A percentile compares a stretch with the other conserved stretches of the same genome.
Evolutionary conservation across 1,140 invertebrate genomes (phyloP).

Genomic region (Drosophila insularis): DNA sequence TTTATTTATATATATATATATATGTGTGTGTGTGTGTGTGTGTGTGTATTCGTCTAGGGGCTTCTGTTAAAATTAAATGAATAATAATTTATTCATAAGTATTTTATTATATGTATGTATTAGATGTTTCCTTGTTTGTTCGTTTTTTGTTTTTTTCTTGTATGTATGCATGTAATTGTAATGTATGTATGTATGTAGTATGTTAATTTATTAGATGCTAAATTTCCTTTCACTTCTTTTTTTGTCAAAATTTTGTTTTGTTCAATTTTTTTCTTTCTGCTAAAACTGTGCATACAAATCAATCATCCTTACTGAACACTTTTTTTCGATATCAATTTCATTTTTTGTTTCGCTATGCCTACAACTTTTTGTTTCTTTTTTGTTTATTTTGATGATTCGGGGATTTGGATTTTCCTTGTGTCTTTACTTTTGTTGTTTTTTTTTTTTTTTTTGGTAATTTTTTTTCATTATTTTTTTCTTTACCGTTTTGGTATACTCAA

Average conservation of each 20-base stretch:
- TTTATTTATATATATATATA: conserved; percentile 27
- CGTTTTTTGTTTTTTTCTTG: conserved; percentile 2
- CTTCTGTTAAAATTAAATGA: conserved; percentile 52
- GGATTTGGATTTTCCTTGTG: not conserved
- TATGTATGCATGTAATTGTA: conserved; percentile 15
- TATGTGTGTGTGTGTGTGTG: conserved; percentile 5
- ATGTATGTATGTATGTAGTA: conserved; percentile 53
- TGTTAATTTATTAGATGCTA: conserved; percentile 69
- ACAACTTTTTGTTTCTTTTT: conserved; percentile 21
- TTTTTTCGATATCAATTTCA: conserved; percentile 2
- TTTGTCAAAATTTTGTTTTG: conserved; percentile 30
- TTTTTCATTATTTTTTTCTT: conserved; percentile 32
- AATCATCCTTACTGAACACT: not conserved
- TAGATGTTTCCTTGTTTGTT: conserved; percentile 13
- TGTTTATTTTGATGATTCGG: conserved; percentile 61
- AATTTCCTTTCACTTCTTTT: conserved; percentile 55
- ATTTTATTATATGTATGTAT: conserved; percentile 10
- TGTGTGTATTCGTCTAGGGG: conserved; percentile 4
- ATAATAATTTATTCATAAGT: conserved; percentile 43
- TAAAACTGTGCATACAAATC: not conserved
- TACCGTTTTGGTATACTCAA: conserved; percentile 29
- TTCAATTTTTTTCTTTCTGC: conserved; percentile 27
- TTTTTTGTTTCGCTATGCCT: conserved; percentile 42
- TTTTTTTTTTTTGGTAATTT: conserved; percentile 39
- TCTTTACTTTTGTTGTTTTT: conserved; percentile 43